Percentiles rank a stretch among this genome's conserved stretches.
These are phyloP conservation scores for Nephrotoma appendiculata DNA, from an alignment of 2,888 invertebrate genomes.

Conservation along the genomic window DNA sequence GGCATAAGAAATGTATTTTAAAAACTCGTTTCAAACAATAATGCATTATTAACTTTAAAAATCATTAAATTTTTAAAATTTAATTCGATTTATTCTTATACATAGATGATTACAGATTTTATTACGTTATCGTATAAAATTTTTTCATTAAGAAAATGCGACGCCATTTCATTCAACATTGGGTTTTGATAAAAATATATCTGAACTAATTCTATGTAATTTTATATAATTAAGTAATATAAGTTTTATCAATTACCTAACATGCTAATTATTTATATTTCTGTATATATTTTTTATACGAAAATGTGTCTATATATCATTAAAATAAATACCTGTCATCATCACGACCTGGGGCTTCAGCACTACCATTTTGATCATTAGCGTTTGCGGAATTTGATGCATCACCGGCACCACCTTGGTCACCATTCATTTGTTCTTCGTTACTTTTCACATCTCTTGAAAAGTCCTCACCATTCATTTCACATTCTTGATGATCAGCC, in stretches of 20 bases:
- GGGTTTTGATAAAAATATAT: constrained; percentile 4
- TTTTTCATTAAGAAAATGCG: not conserved
- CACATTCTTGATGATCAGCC: constrained; percentile 46
- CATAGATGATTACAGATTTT: constrained; percentile 3
- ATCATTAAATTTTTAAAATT: not conserved
- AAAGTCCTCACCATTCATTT: constrained; percentile 68
- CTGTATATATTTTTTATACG: not conserved
- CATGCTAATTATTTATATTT: constrained; percentile 1
- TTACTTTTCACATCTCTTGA: constrained; percentile 58
- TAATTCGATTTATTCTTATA: not conserved
- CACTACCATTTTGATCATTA: constrained; percentile 41
- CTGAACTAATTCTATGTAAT: not conserved
- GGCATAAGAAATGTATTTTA: not conserved
- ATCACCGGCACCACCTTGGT: constrained; percentile 22
- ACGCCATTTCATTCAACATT: constrained; percentile 1
- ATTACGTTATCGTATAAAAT: not conserved
- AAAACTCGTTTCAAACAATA: not conserved
- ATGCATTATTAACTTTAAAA: not conserved
- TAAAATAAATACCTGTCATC: constrained; percentile 52
- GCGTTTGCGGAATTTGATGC: constrained; percentile 36
- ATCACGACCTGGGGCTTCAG: constrained; percentile 62
- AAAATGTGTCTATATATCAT: not conserved
- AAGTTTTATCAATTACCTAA: not conserved
- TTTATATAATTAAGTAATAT: not conserved
- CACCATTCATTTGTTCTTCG: constrained; percentile 44